These are phyloP conservation scores for Xenopus petersii DNA, from an alignment of 2,797 vertebrate genomes.

Conservation along the genomic window DNA sequence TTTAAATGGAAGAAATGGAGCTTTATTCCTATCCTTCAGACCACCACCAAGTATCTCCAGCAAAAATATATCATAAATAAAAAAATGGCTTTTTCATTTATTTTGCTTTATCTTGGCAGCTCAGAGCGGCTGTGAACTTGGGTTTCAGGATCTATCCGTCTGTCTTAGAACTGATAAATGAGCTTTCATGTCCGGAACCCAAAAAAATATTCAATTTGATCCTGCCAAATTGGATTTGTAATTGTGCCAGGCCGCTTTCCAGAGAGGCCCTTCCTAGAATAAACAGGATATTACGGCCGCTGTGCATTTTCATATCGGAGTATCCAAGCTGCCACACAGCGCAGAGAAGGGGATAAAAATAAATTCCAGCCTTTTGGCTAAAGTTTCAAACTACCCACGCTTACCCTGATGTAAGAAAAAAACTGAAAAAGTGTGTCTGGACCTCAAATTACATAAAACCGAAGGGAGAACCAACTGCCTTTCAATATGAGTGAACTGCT, in stretches of 20 bases:
- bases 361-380: neutral
- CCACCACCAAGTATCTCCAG: slow-evolving; percentile 29
- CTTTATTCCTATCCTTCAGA: slow-evolving; percentile 1
- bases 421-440: neutral
- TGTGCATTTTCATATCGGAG: slow-evolving; percentile 19
- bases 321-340: neutral
- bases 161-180: slow-evolving; percentile 42
- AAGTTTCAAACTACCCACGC: neutral
- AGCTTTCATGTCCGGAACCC: slow-evolving; percentile 34
- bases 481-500: neutral
- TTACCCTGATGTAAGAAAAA: neutral
- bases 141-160: slow-evolving; percentile 26
- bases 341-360: neutral
- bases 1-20: neutral
- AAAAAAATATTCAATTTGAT: slow-evolving; percentile 42
- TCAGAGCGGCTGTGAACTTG: slow-evolving; percentile 3
- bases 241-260: slow-evolving; percentile 25
- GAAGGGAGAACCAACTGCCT: neutral
- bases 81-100: slow-evolving; percentile 11
- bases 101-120: slow-evolving; percentile 22
- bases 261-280: slow-evolving; percentile 31
- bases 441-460: neutral
- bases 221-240: slow-evolving; percentile 44
- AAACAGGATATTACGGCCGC: slow-evolving; percentile 41
- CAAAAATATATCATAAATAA: slow-evolving; percentile 6